phyloP scores from a whole-genome alignment of 2,113 vertebrate genomes.

The Girardinichthys multiradiatus region DNA sequence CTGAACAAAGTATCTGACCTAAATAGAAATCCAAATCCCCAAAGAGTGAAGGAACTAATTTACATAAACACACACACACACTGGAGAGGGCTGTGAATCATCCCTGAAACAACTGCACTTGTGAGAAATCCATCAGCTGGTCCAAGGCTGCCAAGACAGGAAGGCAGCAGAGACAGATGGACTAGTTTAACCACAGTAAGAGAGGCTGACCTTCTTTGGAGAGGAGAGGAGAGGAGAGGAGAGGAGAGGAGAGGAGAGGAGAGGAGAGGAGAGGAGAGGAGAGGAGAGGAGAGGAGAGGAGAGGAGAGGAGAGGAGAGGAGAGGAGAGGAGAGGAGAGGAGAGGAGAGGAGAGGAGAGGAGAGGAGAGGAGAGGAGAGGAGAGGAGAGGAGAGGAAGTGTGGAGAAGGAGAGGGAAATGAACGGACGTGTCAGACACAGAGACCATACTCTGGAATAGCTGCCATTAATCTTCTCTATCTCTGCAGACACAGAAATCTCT shows the following conservation, averaged over 20 bases:
- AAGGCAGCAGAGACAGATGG: slow-evolving; percentile 50
- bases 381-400: slow-evolving; percentile 11
- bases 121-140: slow-evolving; percentile 54
- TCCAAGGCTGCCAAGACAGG: slow-evolving; percentile 56
- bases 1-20: slow-evolving; percentile 23
- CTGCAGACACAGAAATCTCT: slow-evolving; percentile 47
- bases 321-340: slow-evolving; percentile 19
- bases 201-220: slow-evolving; percentile 57
- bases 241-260: slow-evolving; percentile 15
- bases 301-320: slow-evolving; percentile 9
- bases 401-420: slow-evolving; percentile 17
- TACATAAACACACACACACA: background rate
- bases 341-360: slow-evolving; percentile 11
- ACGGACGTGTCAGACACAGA: slow-evolving; percentile 43
- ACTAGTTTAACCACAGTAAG: slow-evolving; percentile 62
- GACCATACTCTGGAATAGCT: slow-evolving; percentile 56
- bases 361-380: no score
- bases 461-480: slow-evolving; percentile 73
- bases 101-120: slow-evolving; percentile 57
- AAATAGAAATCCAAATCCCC: slow-evolving; percentile 26
- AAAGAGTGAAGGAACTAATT: slow-evolving; percentile 36
- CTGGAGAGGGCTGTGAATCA: slow-evolving; percentile 38
- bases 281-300: slow-evolving; percentile 15
- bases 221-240: slow-evolving; percentile 26
- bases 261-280: slow-evolving; percentile 12